Evolutionary conservation across 2,888 invertebrate species (phyloP).

Genomic region (Lycocerus yunnanus): DNA sequence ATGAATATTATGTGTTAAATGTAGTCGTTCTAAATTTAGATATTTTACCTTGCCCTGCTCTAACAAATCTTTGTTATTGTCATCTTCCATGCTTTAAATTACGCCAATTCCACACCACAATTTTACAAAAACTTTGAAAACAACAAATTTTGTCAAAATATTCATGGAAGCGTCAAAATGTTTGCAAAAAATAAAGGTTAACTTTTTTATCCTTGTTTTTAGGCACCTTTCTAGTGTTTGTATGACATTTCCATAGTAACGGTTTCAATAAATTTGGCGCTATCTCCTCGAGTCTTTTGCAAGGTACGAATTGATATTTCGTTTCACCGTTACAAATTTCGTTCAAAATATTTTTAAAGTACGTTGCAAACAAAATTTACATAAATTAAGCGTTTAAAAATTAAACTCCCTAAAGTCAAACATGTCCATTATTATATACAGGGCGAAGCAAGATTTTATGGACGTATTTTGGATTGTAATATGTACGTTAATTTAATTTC

Average conservation of each 20-base stretch:
- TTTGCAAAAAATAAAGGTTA: conserved; percentile 3
- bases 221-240: neutral
- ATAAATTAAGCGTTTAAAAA: neutral
- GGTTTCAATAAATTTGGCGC: neutral
- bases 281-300: neutral
- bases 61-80: neutral
- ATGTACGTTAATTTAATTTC: too few relatives aligned
- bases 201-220: neutral
- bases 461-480: too few relatives aligned
- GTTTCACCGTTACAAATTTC: neutral
- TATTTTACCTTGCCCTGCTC: neutral
- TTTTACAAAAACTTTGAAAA: neutral
- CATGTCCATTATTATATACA: neutral
- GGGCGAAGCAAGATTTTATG: neutral
- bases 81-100: neutral
- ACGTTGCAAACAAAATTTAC: neutral
- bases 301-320: neutral
- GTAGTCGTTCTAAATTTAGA: neutral
- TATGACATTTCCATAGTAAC: neutral
- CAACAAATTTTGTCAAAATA: neutral
- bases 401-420: neutral
- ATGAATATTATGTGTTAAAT: neutral
- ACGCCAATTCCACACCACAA: neutral
- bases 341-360: neutral
- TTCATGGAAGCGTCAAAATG: neutral